Base-by-base conservation (phyloP, 2,113 vertebrate genomes). In the Loxodonta africana region DNA sequence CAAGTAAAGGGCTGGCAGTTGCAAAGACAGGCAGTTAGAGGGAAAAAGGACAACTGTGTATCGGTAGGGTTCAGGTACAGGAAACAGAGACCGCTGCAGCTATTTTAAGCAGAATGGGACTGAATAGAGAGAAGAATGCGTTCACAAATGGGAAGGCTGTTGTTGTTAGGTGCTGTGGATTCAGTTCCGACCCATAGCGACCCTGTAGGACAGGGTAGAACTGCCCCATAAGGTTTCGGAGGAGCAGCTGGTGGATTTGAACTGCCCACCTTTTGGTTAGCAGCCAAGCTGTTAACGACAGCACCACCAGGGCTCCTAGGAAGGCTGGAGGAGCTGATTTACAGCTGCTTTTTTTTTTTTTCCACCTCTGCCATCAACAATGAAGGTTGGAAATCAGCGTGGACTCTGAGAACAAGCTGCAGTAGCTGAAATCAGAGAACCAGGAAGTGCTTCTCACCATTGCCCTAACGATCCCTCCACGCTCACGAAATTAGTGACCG, bases 81-180 rank as follows among this genome's bases (percentile, higher is more conserved):
- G 96, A 97, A 98, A 48, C 90, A 97, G 81, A 97, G 92, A 95
- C 96, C 92, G 73, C 94, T 5, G 57, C 20, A 12, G 89, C 92
- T 97, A 94, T 97, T 97, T 97, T 96, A 90, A 90, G 96, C 88
- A 76, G 81, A 67, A 91, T 90, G 80, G 28, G 95, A 84, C 26
- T 33, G 51, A 69, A 4, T 26, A 67, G 81, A 93, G 84, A 90
- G 76, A 85, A 82, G 84, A 94, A 88, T 88, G 95, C 95, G 92
- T 82, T 94, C 67, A 5, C 44, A 41, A 57, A 5, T 44, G 44
- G 76, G 30, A 60, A 80, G 63, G 20, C 46, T 57, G 53, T 57
- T 57, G 53, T 57, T 57, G 53, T 57, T 14, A 57, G 53, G 53
- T 57, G 53, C 15, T 14, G 15, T 57, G 11, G 12, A 57, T 10